phyloP scores from a whole-genome alignment of 2,797 vertebrate genomes.

The Avahi laniger region DNA sequence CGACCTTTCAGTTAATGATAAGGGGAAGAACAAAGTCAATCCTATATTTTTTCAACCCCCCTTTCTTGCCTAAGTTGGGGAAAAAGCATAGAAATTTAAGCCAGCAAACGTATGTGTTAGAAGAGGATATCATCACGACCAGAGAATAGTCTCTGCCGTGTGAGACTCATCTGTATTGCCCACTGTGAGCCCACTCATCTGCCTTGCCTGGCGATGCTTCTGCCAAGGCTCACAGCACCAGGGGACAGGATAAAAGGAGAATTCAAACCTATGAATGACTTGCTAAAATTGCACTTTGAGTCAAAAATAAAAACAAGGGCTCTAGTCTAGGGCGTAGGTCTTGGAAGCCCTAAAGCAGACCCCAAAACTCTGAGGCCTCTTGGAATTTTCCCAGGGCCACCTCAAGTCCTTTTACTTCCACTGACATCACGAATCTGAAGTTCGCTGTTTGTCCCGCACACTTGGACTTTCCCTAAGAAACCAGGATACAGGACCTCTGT shows the following conservation, averaged over 20 bases:
- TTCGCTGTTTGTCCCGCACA: background rate
- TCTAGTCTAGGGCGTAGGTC: background rate
- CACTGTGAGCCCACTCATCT: background rate
- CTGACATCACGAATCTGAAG: background rate
- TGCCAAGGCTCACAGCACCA: background rate
- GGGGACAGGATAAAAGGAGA: conserved; percentile 8
- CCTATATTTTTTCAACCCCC: background rate
- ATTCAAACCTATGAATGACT: background rate
- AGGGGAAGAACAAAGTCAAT: background rate
- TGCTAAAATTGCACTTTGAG: background rate
- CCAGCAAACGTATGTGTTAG: background rate
- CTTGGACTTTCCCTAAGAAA: background rate
- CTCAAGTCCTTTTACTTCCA: background rate
- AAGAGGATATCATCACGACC: background rate
- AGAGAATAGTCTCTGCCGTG: background rate
- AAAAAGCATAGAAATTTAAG: background rate
- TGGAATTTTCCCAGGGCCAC: background rate
- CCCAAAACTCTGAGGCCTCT: conserved; percentile 10
- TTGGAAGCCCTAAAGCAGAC: background rate
- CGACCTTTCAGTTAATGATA: background rate
- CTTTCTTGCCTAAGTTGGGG: background rate
- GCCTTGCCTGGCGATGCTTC: background rate
- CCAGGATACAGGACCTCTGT: background rate
- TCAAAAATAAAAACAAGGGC: conserved; percentile 45
- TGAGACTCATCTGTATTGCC: background rate